Conservation (phyloP, 1,140 invertebrate genomes). For the Anagrus nilaparvatae region DNA sequence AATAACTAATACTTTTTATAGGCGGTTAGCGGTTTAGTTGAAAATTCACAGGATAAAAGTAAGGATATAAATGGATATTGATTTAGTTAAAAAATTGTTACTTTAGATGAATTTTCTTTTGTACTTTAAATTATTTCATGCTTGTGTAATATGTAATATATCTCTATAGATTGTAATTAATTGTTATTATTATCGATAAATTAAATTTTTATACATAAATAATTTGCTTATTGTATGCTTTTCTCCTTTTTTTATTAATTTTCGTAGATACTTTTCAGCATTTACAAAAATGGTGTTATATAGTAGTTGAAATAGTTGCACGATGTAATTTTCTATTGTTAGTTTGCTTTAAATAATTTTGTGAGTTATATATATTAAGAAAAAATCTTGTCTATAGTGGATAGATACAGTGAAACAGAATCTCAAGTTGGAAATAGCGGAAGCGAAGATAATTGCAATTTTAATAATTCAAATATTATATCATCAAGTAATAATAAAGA, state of each 20-base stretch:
- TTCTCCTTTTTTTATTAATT: too few species aligned
- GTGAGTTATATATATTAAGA: too few species aligned
- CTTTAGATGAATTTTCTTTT: conserved; percentile 9
- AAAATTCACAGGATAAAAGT: conserved; percentile 60
- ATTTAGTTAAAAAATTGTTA: conserved; percentile 19
- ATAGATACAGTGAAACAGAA: conserved; percentile 79
- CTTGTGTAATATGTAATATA: too few species aligned
- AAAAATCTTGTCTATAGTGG: conserved; percentile 55
- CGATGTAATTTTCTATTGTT: conserved; percentile 10
- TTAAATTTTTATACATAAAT: too few species aligned
- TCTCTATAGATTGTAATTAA: too few species aligned
- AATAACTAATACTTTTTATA: conserved; percentile 33
- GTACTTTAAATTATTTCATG: too few species aligned
- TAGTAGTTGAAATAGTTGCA: too few species aligned
- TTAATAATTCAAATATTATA: conserved; percentile 51
- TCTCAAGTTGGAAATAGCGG: conserved; percentile 67
- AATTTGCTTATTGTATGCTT: too few species aligned
- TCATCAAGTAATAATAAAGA: conserved; percentile 62
- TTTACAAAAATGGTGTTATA: too few species aligned
- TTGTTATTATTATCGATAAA: too few species aligned
- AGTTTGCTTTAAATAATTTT: conserved; percentile 5
- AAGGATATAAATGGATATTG: conserved; percentile 45
- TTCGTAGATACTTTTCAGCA: too few species aligned
- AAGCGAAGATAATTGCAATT: conserved; percentile 53
- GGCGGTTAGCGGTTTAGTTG: conserved; percentile 74